Base-by-base conservation (phyloP, 2,888 invertebrate genomes). In the Tryphoninae sp. region DNA sequence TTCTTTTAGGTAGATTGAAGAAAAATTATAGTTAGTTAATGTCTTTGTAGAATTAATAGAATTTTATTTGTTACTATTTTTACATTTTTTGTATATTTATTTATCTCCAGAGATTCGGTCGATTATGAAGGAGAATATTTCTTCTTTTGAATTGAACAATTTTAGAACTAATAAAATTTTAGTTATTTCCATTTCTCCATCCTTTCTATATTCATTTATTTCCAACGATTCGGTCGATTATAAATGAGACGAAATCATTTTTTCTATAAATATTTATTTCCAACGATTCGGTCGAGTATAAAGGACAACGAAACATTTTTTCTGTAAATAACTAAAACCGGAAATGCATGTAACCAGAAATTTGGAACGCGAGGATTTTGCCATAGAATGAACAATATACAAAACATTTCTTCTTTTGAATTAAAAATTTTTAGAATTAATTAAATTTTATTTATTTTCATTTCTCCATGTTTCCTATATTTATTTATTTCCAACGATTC, bases 321-420 rank as follows among this genome's bases (percentile, higher is more conserved):
- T 67, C 16, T 9, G 67, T 9, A n/a, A 51, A 51, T n/a, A 23
- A 51, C 11, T 9, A 13, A n/a, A 8, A n/a, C 22, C n/a, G 6
- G 23, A 49, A 59, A 45, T 11, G 45, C 13, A 16, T 19, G 49
- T 16, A 42, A 59, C 72, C 59, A 45, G 65, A 72, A 80, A 58
- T 45, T 53, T 58, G 77, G 72, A 62, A 26, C 58, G 19, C 40
- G 61, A 23, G 40, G 45, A n/a, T 59, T 65, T 75, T 59, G 33
- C 55, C 16, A 1, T 3, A 6, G 19, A 16, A 45, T 13, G 40
- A 55, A 65, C 65, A 9, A 33, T 49, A 59, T 69, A 3, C 26
- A 4, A n/a, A n/a, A n/a, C n/a, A n/a, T n/a, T 23, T 23, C 23
- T 23, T 23, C 23, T 23, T 23, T 23, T 1, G 23, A 23, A 23